These are phyloP conservation scores for Clupea harengus DNA, from an alignment of 2,113 vertebrate genomes.

Conservation along the genomic window DNA sequence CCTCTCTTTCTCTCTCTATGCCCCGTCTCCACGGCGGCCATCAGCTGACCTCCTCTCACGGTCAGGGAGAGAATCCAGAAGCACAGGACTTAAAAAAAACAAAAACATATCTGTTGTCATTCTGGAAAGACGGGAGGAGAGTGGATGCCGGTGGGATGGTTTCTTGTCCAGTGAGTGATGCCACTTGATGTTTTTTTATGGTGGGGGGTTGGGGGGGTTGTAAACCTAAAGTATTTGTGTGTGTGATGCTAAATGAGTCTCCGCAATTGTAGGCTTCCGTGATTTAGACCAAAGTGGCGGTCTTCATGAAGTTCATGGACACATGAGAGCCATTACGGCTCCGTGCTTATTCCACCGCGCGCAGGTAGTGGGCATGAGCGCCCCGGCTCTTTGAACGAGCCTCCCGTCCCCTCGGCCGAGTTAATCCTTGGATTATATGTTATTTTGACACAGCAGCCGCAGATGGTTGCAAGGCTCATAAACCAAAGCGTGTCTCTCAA, in stretches of 20 bases:
- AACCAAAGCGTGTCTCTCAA: slow-evolving; percentile 26
- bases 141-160: not conserved
- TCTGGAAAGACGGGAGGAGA: not conserved
- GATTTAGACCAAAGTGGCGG: slow-evolving; percentile 22
- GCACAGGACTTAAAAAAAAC: not conserved
- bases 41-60: not conserved
- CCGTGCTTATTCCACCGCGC: not conserved
- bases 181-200: not conserved
- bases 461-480: slow-evolving; percentile 6
- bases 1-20: not conserved
- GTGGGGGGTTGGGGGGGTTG: not conserved
- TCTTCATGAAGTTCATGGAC: slow-evolving; percentile 21
- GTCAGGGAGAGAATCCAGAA: not conserved
- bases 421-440: not conserved
- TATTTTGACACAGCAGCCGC: not conserved
- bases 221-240: slow-evolving; percentile 11
- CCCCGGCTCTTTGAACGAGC: not conserved
- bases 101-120: not conserved
- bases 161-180: not conserved
- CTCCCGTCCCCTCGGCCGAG: not conserved
- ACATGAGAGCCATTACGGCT: slow-evolving; percentile 6
- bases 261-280: slow-evolving; percentile 15
- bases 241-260: slow-evolving; percentile 7
- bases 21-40: not conserved
- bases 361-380: not conserved